A percentile compares a stretch with the other conserved stretches of the same genome.
phyloP scores from a whole-genome alignment of 1,140 invertebrate genomes.

The Fragariocoptes setiger region DNA sequence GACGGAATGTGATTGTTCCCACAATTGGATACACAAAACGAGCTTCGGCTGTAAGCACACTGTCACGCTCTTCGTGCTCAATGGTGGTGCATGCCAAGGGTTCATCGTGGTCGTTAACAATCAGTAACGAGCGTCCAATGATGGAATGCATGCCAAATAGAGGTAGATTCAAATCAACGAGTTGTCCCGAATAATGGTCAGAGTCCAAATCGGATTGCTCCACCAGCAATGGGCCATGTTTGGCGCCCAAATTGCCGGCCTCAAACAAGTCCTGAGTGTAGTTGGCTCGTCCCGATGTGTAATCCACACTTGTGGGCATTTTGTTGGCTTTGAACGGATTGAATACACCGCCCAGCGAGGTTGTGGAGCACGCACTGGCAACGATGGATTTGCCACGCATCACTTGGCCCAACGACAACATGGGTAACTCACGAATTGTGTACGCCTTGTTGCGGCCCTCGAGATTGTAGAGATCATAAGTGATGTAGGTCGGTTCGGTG shows the following conservation, averaged over 20 bases:
- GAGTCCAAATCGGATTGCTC: slow-evolving; percentile 7
- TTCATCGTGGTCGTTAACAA: slow-evolving; percentile 25
- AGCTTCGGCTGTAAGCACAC: slow-evolving; percentile 17
- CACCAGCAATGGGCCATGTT: slow-evolving; percentile 23
- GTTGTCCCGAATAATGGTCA: slow-evolving; percentile 8
- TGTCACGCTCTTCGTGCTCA: slow-evolving; percentile 12
- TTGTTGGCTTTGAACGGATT: slow-evolving; percentile 21
- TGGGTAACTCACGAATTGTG: slow-evolving; percentile 22
- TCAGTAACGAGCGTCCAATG: slow-evolving; percentile 44
- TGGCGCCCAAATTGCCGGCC: slow-evolving; percentile 58
- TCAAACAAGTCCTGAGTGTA: slow-evolving; percentile 64
- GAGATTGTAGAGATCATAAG: slow-evolving; percentile 31
- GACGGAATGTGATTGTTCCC: slow-evolving; percentile 49
- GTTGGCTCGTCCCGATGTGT: slow-evolving; percentile 13
- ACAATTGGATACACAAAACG: slow-evolving; percentile 44
- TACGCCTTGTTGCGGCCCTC: slow-evolving; percentile 19
- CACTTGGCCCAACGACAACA: slow-evolving; percentile 14
- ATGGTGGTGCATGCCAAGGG: slow-evolving; percentile 24
- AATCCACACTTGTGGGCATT: too few relatives aligned
- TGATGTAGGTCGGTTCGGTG: slow-evolving; percentile 47
- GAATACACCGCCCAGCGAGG: slow-evolving; percentile 17
- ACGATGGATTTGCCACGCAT: slow-evolving; percentile 12
- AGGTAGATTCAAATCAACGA: slow-evolving; percentile 50
- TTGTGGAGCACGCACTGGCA: slow-evolving; percentile 13
- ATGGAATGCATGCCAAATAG: slow-evolving; percentile 44